Evolutionary conservation across 1,140 invertebrate genomes (phyloP).

Genomic region (Sminthurinus signatus): DNA sequence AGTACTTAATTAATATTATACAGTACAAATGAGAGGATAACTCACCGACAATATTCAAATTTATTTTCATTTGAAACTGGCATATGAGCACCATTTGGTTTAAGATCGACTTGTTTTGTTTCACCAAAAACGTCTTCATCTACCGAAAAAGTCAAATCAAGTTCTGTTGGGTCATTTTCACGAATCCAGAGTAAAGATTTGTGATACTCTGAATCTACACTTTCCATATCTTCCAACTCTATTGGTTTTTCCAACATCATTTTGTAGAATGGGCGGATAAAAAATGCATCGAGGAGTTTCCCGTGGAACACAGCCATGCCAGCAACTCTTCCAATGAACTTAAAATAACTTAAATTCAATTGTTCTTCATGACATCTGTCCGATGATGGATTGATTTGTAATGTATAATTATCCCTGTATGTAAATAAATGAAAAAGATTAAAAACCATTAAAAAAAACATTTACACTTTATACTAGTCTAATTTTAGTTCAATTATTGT

Average conservation of each 20-base stretch:
- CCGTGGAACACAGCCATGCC: constrained; percentile 98
- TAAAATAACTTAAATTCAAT: constrained; percentile 78
- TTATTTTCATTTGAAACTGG: constrained; percentile 91
- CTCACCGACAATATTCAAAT: constrained; percentile 93
- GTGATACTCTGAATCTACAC: constrained; percentile 96
- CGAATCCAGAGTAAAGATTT: constrained; percentile 95
- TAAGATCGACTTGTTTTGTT: constrained; percentile 85
- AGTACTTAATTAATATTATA: too few species aligned
- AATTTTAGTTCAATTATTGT: too few species aligned
- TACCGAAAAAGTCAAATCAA: constrained; percentile 90
- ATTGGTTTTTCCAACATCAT: constrained; percentile 97
- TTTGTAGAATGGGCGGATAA: constrained; percentile 99
- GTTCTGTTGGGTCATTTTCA: constrained; percentile 91
- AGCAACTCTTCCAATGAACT: constrained; percentile 95
- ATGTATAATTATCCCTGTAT: constrained; percentile 90
- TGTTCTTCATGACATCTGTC: constrained; percentile 96
- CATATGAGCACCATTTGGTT: constrained; percentile 82
- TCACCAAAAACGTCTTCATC: constrained; percentile 96
- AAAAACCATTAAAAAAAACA: too few species aligned
- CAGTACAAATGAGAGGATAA: too few species aligned
- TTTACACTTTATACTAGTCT: too few species aligned
- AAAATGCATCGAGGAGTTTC: constrained; percentile 63
- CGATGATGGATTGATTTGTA: constrained; percentile 97
- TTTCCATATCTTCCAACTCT: constrained; percentile 95
- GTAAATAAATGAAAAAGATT: constrained; percentile 17